Evolutionary conservation across 2,888 invertebrate genomes (phyloP).

Genomic region (Lasiommata megera): DNA sequence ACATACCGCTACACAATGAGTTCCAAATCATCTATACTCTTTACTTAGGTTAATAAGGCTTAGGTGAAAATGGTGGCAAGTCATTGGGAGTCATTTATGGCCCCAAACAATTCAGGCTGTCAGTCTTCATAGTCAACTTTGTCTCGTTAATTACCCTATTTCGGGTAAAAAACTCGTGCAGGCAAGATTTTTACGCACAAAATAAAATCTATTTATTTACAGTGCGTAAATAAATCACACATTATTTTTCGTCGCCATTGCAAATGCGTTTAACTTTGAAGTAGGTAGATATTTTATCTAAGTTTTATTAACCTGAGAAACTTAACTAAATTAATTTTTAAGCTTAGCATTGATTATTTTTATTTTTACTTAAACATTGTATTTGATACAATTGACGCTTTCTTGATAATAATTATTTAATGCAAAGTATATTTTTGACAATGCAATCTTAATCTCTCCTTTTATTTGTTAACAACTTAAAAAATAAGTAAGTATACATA

Average conservation of each 20-base stretch:
- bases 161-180: background rate
- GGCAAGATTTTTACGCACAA: background rate
- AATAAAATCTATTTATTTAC: too few relatives aligned
- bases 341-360: constrained; percentile 58
- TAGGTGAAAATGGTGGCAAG: background rate
- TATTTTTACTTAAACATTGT: constrained; percentile 61
- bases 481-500: constrained; percentile 40
- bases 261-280: background rate
- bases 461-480: constrained; percentile 70
- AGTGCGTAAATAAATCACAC: background rate
- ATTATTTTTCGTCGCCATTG: background rate
- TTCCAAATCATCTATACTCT: constrained; percentile 26
- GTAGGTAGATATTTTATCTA: background rate
- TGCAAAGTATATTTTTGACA: constrained; percentile 67
- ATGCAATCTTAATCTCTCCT: constrained; percentile 81
- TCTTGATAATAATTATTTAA: constrained; percentile 48
- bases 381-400: constrained; percentile 75
- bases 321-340: constrained; percentile 49
- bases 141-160: background rate
- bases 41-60: constrained; percentile 11
- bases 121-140: background rate
- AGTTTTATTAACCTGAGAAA: constrained; percentile 22
- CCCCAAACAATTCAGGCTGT: background rate
- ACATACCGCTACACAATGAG: constrained; percentile 26
- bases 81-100: constrained; percentile 18